These are phyloP conservation scores for Parauchenoglanis punctatus DNA, from an alignment of 2,797 vertebrate species.

Conservation along the genomic window DNA sequence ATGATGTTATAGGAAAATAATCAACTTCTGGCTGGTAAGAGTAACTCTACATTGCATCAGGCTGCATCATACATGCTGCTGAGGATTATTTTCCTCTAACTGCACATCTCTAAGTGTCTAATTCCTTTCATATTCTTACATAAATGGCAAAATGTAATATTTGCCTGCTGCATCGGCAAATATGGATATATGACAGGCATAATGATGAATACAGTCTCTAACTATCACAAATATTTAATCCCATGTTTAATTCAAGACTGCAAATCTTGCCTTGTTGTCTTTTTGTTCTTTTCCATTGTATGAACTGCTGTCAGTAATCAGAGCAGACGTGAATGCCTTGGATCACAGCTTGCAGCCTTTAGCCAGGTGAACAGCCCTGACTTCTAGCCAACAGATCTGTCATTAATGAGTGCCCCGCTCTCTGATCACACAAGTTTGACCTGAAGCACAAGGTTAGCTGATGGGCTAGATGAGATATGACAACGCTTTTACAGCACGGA, in stretches of 20 bases:
- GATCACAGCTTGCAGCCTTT: constrained; percentile 33
- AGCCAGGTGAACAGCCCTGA: constrained; percentile 28
- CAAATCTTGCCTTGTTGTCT: background rate
- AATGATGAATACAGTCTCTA: background rate
- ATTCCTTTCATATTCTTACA: background rate
- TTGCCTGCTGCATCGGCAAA: background rate
- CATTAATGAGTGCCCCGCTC: constrained; percentile 35
- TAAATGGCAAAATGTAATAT: background rate
- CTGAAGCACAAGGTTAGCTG: constrained; percentile 40
- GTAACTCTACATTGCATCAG: background rate
- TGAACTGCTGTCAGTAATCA: background rate
- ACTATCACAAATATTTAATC: background rate
- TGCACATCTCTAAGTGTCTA: background rate
- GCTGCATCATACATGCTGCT: background rate
- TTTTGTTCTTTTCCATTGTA: background rate
- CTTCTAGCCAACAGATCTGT: constrained; percentile 22
- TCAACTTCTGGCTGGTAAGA: background rate
- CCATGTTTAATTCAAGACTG: background rate
- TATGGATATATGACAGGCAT: background rate
- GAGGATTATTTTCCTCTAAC: background rate
- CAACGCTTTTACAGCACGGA: constrained; percentile 15
- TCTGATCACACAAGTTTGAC: constrained; percentile 51
- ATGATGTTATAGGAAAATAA: background rate
- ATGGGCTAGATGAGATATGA: constrained; percentile 42
- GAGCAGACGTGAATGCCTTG: constrained; percentile 1